Evolutionary conservation across 2,113 vertebrate species (phyloP), one percentile per base, ranked within the genome.

Genomic region (Benitochromis conjunctus): DNA sequence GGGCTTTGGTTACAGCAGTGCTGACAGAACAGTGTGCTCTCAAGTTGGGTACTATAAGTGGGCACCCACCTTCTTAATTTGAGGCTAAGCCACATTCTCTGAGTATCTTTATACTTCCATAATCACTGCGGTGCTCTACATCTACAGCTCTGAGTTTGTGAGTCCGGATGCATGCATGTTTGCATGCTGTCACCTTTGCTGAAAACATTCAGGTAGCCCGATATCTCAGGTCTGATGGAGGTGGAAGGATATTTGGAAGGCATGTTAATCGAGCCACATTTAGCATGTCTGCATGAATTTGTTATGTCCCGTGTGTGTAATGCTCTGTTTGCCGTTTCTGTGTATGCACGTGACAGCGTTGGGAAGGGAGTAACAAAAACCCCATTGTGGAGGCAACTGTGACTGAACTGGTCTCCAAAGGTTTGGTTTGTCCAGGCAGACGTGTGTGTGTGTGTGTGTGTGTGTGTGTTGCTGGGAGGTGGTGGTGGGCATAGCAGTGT

Each of bases 311-410:
- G 1, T 43, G 41, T 9, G 46, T 16, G 21, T 43, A 57, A 31
- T 21, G 29, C 38, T 29, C 21, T 78, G 14, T 66, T 41, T 69
- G 43, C 43, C 7, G 12, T 66, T 71, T 56, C 83, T 82, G 79
- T 74, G 79, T 51, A 56, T 83, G 66, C 53, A 58, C 41, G 62
- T n/a, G 34, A 82, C 84, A 26, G 78, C 66, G 74, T 88, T 53
- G 53, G 69, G 24, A 56, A 71, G 71, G n/a, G 19, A 36, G 13
- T 86, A 86, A 94, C 90, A 95, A 95, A 92, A 91, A 92, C 83
- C 56, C 64, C 88, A 85, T 94, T 95, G 92, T 95, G 87, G 66
- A 82, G 87, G 56, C 13, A 31, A 76, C 85, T 80, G 80, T 76
- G 84, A 82, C 82, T 81, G 85, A 91, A 76, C 48, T 57, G 83